These are phyloP conservation scores for Glaucopsyche alexis DNA, from an alignment of 2,888 invertebrate genomes.

Conservation along the genomic window DNA sequence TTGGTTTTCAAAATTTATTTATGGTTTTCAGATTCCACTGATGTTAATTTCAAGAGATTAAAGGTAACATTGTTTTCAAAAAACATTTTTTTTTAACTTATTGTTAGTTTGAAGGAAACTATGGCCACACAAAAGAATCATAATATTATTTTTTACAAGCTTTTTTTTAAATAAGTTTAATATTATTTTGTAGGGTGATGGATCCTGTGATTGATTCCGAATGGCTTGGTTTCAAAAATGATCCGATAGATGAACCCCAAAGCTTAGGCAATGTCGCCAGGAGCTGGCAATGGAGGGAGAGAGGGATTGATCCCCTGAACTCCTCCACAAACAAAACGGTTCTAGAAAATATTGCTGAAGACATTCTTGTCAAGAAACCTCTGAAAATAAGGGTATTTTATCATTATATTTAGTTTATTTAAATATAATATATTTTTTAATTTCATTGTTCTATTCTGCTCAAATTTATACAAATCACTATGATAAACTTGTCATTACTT, in stretches of 20 bases:
- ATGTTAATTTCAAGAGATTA: constrained; percentile 18
- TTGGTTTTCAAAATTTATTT: no score
- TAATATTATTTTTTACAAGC: background rate
- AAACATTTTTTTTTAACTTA: background rate
- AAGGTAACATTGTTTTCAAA: background rate
- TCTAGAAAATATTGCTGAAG: constrained; percentile 83
- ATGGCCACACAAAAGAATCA: background rate
- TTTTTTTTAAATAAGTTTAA: background rate
- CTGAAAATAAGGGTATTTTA: constrained; percentile 81
- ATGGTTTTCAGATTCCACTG: constrained; percentile 15
- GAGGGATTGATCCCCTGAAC: constrained; percentile 62
- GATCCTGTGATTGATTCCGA: constrained; percentile 68
- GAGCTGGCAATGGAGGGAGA: constrained; percentile 73
- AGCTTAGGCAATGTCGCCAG: constrained; percentile 63
- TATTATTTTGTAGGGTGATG: constrained; percentile 51
- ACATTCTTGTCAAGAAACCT: constrained; percentile 81
- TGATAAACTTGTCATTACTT: background rate
- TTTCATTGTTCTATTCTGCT: no score
- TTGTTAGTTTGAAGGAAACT: background rate
- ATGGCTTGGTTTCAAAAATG: constrained; percentile 68
- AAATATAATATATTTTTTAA: background rate
- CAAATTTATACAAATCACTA: no score
- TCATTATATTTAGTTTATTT: background rate
- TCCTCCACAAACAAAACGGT: constrained; percentile 71
- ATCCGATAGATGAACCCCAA: constrained; percentile 60